Evolutionary conservation across 1,140 invertebrate genomes (phyloP).

Genomic region (Pissodes strobi): DNA sequence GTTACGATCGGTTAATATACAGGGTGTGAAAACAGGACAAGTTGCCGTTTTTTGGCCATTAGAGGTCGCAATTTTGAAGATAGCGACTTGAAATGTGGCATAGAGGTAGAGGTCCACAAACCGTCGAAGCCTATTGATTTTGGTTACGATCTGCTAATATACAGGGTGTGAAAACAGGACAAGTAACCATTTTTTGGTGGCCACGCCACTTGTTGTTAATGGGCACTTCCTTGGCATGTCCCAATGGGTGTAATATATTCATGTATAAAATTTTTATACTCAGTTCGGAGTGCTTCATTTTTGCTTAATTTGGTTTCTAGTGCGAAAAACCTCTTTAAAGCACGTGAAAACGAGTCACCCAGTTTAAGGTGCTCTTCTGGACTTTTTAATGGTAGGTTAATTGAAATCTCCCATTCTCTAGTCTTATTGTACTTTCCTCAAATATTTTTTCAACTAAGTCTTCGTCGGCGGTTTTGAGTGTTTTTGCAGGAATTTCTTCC

Average conservation of each 20-base stretch:
- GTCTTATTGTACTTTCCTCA: background rate
- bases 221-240: constrained; percentile 42
- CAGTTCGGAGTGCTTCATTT: background rate
- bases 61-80: too few species aligned
- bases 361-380: constrained; percentile 13
- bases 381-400: constrained; percentile 13
- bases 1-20: too few species aligned
- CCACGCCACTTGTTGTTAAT: too few species aligned
- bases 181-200: too few species aligned
- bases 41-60: too few species aligned
- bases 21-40: too few species aligned
- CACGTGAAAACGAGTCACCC: constrained; percentile 9
- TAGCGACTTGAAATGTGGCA: too few species aligned
- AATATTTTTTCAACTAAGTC: background rate
- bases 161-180: too few species aligned
- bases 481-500: too few species aligned
- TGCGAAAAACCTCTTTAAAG: constrained; percentile 17
- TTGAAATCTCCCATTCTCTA: constrained; percentile 14
- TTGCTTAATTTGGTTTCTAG: constrained; percentile 23
- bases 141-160: too few species aligned
- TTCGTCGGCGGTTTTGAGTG: background rate
- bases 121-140: too few species aligned
- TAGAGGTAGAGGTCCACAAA: too few species aligned
- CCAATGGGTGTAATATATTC: constrained; percentile 43
- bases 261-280: constrained; percentile 46